Base-by-base conservation (phyloP, 2,113 vertebrate genomes). In the Notarius quadriscutis region DNA sequence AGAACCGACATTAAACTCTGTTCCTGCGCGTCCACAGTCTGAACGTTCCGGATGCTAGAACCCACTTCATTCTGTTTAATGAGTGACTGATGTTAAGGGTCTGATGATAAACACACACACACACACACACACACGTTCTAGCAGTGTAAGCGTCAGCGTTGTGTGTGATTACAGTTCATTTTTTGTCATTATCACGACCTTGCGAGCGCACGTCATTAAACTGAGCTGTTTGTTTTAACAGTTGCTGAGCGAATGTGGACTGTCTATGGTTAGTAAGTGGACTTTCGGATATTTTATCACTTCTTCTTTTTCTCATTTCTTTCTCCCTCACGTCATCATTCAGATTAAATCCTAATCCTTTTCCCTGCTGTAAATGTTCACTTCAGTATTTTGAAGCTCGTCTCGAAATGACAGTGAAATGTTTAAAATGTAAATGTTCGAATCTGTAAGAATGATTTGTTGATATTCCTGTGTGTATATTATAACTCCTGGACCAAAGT, bases 161-260 rank as follows among this genome's bases (percentile, higher is more conserved):
- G 1, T 41, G 15, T 72, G 69, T 72, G 69, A 41, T 72, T 72
- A 18, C 17, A 72, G 30, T 14, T 67, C 4, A 34, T 41, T 34
- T 17, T 17, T 7, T 7, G 41, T 41, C 41, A 41, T 41, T 41
- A 14, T 67, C 10, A 27, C 9, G 20, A 7, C 58, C 58, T 60
- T 15, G 4, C 11, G 25, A n/a, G 1, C 65, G 1, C 69, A 8
- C 34, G 2, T 48, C 71, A 57, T 80, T 57, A 80, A 80, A 80
- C 12, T 27, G 18, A 6, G 6, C 14, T 57, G 41, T 87, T 62
- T 87, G 57, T 72, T 72, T 87, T 51, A 88, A 83, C 88, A 92
- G 90, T 88, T 91, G 90, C 90, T 93, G 88, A 92, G 85, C 80
- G 74, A 93, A 84, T 86, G 50, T 80, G 27, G 63, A 85, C 72